Evolutionary conservation across 2,113 vertebrate genomes (phyloP), one percentile per base, ranked within the genome.

Genomic region (Paratilapia polleni): DNA sequence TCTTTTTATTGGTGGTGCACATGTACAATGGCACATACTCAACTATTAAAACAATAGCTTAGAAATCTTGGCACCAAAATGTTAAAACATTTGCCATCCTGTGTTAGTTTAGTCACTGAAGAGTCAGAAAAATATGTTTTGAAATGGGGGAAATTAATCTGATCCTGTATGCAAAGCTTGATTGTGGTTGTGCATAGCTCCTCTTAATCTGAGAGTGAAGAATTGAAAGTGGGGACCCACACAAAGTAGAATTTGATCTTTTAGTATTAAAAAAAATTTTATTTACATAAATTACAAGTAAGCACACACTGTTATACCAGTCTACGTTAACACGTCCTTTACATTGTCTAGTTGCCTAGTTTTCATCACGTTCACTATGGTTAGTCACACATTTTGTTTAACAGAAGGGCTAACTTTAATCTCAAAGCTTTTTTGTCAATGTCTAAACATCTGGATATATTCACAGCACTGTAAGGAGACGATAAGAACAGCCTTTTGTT

Each of bases 251-350:
- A 77, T 92, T 81, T 83, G 58, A 74, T 91, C 14, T 90, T 79
- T 95, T 93, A 93, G 93, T 94, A 90, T 89, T 89, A 84, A 90
- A 91, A 95, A 88, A 93, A 94, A 91, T 95, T 91, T 95, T 97
- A 97, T 97, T 97, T 97, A 96, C 96, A 97, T 94, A 94, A 96
- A 94, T 94, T 95, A 94, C 94, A 96, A 81, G 76, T 95, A 92
- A 89, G 63, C 94, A 96, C 95, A 85, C 89, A 95, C 56, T 91
- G 87, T 88, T 83, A 93, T 94, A 95, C 94, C 83, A 87, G 75
- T 89, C 83, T 87, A 95, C 89, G 90, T 81, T 86, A 88, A 91
- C 91, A 92, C 82, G 78, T 89, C 81, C 81, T 87, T 82, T 89
- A 89, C 86, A 87, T 81, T 77, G 82, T 84, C 73, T 93, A 93